Evolutionary conservation across 2,888 invertebrate genomes (phyloP), one percentile per base, ranked within the genome.

Genomic region (Tachina grossa): DNA sequence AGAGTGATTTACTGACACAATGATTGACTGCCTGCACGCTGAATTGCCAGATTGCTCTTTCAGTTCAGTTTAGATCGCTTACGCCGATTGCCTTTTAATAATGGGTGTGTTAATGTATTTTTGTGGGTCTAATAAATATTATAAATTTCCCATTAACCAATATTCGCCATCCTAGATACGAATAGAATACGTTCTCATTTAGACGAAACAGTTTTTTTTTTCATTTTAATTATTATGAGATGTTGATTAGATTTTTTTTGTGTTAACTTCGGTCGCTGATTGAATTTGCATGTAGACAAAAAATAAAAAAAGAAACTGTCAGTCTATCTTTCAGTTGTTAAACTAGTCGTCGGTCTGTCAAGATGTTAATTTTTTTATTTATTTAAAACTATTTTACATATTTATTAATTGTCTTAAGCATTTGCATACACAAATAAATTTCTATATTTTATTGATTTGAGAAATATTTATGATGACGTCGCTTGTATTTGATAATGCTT

Each of bases 1-100:
- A 75, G 75, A 53, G 59, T 75, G 51, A 75, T 10, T 61, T 75
- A 59, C 59, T 61, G 68, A 76, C 69, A 82, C 57, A 83, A 65
- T 74, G 41, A 78, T 59, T 45, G 55, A 47, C 16, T 41, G 72
- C 19, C 39, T 47, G 49, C 14, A 3, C 45, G 47, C 2, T 53
- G 10, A 14, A 47, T 16, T 19, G 14, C 9, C 53, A 47, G 61
- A 49, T 76, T 19, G 39, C 39, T 41, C 47, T 49, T n/a, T 1
- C 16, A 4, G 31, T 31, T 65, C 22, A 65, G 13, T 45, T 63
- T 31, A 31, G 31, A 31, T 31, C n/a, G 49, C 65, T 31, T 16
- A 57, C 55, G 13, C 76, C 39, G 31, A 13, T 31, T 57, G 14
- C 41, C 49, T 4, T 39, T 39, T 57, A 39, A 19, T 66, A 45